Conservation (phyloP, 2,113 vertebrate genomes). For the Notiomystis cincta region DNA sequence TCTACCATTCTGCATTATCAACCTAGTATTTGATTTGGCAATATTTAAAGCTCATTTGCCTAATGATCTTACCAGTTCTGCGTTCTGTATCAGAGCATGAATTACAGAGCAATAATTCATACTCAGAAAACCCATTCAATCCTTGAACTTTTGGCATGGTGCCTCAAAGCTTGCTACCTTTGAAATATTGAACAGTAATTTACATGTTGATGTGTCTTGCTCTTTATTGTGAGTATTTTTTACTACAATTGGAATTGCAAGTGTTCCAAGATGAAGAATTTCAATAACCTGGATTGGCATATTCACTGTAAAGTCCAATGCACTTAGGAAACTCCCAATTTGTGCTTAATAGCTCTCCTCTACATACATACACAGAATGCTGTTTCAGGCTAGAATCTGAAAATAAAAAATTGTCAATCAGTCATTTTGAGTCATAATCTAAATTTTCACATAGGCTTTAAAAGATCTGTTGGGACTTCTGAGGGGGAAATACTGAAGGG, state of each 20-base stretch:
- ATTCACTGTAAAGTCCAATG: background rate
- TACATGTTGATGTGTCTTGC: background rate
- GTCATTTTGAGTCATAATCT: background rate
- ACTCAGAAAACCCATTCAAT: background rate
- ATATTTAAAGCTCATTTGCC: background rate
- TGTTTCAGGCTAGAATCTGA: background rate
- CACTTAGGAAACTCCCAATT: background rate
- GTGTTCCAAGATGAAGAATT: background rate
- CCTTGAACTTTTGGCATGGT: slow-evolving; percentile 2
- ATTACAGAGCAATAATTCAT: slow-evolving; percentile 28
- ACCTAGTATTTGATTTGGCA: background rate
- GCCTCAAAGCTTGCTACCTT: background rate
- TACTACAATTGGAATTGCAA: background rate
- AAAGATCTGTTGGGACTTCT: background rate
- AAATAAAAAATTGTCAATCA: background rate
- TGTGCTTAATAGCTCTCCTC: background rate
- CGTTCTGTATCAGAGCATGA: background rate
- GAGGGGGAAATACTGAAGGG: background rate
- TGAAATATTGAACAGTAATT: background rate
- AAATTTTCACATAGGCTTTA: background rate
- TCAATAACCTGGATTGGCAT: background rate
- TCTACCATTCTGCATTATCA: background rate
- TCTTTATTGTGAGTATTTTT: background rate
- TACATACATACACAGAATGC: background rate
- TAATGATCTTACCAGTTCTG: background rate